phyloP scores from a whole-genome alignment of 2,888 invertebrate genomes.

The Lochmaea capreae region DNA sequence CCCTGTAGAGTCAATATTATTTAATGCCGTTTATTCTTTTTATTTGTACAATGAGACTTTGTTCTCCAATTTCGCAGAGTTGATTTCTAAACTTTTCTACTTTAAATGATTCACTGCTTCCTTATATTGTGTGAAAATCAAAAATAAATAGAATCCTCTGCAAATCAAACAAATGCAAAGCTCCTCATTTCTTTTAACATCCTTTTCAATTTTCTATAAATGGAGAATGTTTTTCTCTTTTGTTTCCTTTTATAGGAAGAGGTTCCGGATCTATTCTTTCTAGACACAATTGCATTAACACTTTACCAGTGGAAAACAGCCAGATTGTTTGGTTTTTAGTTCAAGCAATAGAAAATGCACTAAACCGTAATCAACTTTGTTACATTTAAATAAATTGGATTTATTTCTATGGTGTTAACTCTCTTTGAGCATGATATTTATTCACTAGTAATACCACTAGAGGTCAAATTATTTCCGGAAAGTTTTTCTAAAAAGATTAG shows the following conservation, averaged over 20 bases:
- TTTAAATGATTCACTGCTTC: not conserved
- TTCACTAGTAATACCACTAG: too few species aligned
- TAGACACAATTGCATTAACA: conserved; percentile 31
- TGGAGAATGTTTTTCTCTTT: conserved; percentile 11
- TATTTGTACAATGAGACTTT: too few species aligned
- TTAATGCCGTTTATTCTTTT: too few species aligned
- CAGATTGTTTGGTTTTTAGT: conserved; percentile 21
- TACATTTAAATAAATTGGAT: not conserved
- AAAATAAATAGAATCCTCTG: not conserved
- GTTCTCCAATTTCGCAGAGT: too few species aligned
- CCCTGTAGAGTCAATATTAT: too few species aligned
- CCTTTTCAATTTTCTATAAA: conserved; percentile 8
- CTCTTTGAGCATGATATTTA: too few species aligned
- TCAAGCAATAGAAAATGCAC: not conserved
- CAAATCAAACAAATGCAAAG: conserved; percentile 26
- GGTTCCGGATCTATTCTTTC: conserved; percentile 20
- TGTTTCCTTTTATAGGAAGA: conserved; percentile 7
- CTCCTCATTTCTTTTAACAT: not conserved
- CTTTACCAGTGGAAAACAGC: conserved; percentile 22
- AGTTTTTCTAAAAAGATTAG: too few species aligned
- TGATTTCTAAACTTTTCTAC: too few species aligned
- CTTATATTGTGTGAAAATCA: not conserved
- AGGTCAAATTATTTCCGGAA: too few species aligned
- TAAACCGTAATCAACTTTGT: not conserved
- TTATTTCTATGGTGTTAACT: not conserved